Conservation (phyloP, 2,888 invertebrate species). For the Psylliodes chrysocephalus region DNA sequence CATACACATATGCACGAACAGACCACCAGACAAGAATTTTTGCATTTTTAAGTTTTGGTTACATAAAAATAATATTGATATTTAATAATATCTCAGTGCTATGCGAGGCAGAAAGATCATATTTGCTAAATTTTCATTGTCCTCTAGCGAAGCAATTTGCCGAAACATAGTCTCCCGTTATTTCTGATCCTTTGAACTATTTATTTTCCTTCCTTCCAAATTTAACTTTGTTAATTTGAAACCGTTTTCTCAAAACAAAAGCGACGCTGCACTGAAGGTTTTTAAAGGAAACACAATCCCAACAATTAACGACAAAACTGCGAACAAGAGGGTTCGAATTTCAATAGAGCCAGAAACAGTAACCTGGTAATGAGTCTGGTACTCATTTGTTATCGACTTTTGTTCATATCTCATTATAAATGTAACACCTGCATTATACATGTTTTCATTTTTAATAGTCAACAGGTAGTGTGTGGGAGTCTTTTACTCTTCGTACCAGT, state of each 20-base stretch:
- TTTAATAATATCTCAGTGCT: too few species aligned
- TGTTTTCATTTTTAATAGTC: conserved; percentile 10
- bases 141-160: too few species aligned
- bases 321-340: conserved; percentile 9
- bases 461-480: conserved; percentile 3
- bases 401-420: conserved; percentile 22
- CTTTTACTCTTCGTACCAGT: background rate
- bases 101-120: too few species aligned
- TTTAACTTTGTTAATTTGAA: conserved; percentile 1
- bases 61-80: too few species aligned
- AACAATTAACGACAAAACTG: background rate
- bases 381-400: conserved; percentile 20
- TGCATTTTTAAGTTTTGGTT: too few species aligned
- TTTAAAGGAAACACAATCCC: conserved; percentile 14
- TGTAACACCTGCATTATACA: conserved; percentile 18
- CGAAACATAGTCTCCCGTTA: background rate
- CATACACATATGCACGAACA: too few species aligned
- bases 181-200: conserved; percentile 10
- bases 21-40: too few species aligned
- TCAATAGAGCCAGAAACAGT: conserved; percentile 17
- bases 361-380: conserved; percentile 7
- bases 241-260: conserved; percentile 8
- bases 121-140: too few species aligned
- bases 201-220: background rate
- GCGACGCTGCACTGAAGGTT: conserved; percentile 1